Evolutionary conservation across 2,888 invertebrate species (phyloP), one percentile per base, ranked within the genome.

Genomic region (Eudasyphora cyanicolor): DNA sequence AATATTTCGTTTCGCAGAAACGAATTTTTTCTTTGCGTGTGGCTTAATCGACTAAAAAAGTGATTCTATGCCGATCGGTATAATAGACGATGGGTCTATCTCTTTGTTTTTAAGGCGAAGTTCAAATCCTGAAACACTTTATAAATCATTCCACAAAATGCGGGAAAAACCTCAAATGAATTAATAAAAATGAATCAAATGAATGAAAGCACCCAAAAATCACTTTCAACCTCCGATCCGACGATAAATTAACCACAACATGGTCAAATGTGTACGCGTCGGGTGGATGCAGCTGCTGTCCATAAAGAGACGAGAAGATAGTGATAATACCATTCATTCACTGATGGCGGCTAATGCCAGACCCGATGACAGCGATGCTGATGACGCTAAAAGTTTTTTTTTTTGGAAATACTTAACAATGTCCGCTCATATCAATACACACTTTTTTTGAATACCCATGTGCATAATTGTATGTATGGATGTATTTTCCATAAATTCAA

Each of bases 401-500:
- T n/a, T n/a, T n/a, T n/a, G n/a, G n/a, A 14, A 10, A 38, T 38
- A 38, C 38, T 45, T n/a, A 24, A 10, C 1, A 54, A 21, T 1
- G 24, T 6, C 1, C 1, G 1, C 1, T 1, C 4, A 54, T 24
- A 19, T 24, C 7, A 24, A 54, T 7, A 8, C 21, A 6, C 1
- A 54, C 5, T 4, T 7, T 24, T 21, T 7, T 21, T n/a, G n/a
- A n/a, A n/a, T n/a, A n/a, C n/a, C 6, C 21, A 10, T 54, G 10
- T 54, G 21, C 54, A 54, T 14, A 45, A 29, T 21, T 42, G 24
- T 45, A 17, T 45, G 27, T 45, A 24, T 64, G n/a, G n/a, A n/a
- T n/a, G n/a, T n/a, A n/a, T n/a, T n/a, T 57, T 57, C 32, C 35
- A 73, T 73, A 57, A 73, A 73, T 73, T 73, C 12, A 57, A 19